Evolutionary conservation across 2,113 vertebrate genomes (phyloP).

Genomic region (Ctenodactylus gundi): DNA sequence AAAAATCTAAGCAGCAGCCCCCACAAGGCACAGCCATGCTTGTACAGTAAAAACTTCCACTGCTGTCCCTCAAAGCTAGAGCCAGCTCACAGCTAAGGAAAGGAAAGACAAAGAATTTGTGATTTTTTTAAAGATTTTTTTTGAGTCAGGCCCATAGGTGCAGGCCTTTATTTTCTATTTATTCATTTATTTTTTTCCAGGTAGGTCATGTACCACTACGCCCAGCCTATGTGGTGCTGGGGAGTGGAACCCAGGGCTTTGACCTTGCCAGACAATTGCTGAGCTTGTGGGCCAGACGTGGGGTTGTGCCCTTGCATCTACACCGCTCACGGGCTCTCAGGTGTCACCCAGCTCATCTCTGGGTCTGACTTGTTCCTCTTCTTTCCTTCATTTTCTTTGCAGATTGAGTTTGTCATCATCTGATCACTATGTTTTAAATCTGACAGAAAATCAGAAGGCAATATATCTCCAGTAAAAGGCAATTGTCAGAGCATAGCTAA

Average conservation of each 20-base stretch:
- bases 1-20: neutral
- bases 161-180: too few relatives aligned
- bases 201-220: too few relatives aligned
- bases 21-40: too few relatives aligned
- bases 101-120: neutral
- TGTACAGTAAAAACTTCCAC: neutral
- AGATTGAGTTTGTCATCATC: slow-evolving; percentile 6
- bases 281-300: rapidly evolving
- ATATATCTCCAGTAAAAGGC: slow-evolving; percentile 42
- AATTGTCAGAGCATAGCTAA: slow-evolving; percentile 19
- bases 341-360: neutral
- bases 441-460: slow-evolving; percentile 52
- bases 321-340: neutral
- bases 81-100: neutral
- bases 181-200: too few relatives aligned
- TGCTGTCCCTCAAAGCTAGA: neutral
- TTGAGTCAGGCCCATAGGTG: too few relatives aligned
- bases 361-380: neutral
- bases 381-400: slow-evolving; percentile 1
- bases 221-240: too few relatives aligned
- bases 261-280: too few relatives aligned
- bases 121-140: neutral
- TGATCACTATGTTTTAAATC: slow-evolving; percentile 35
- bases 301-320: rapidly evolving
- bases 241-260: too few relatives aligned